Evolutionary conservation across 2,797 vertebrate species (phyloP).

Genomic region (Lagocephalus sceleratus): DNA sequence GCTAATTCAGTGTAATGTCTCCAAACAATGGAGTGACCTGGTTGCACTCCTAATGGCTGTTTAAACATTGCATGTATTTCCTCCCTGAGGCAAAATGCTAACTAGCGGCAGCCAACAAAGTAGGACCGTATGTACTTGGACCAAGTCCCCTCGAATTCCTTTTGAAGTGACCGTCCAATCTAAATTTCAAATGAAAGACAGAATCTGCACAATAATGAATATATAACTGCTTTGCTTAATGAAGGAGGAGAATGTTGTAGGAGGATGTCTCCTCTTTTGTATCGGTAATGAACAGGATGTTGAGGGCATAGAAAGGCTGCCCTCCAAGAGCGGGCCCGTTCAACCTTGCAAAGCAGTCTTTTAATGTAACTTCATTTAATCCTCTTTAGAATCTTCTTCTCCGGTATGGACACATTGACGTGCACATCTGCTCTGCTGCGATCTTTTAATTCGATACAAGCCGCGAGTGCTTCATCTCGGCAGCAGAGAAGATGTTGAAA

Average conservation of each 20-base stretch:
- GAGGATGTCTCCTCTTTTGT: constrained; percentile 75
- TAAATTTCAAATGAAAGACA: constrained; percentile 94
- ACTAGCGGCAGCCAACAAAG: constrained; percentile 85
- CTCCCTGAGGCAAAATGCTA: constrained; percentile 90
- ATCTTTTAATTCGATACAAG: constrained; percentile 22
- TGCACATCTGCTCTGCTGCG: constrained; percentile 23
- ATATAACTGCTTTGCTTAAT: constrained; percentile 79
- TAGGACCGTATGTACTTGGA: constrained; percentile 79
- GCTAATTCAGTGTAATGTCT: constrained; percentile 80
- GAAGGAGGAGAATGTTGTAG: constrained; percentile 76
- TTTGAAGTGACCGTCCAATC: constrained; percentile 95
- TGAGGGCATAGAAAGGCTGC: constrained; percentile 60
- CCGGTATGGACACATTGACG: constrained; percentile 51
- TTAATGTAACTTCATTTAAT: constrained; percentile 68
- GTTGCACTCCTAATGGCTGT: constrained; percentile 77
- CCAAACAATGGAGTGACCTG: constrained; percentile 77
- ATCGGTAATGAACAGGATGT: constrained; percentile 75
- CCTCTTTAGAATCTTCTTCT: constrained; percentile 54
- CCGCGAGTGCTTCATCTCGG: constrained; percentile 17
- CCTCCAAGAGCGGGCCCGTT: constrained; percentile 53
- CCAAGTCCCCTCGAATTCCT: constrained; percentile 84
- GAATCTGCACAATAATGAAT: constrained; percentile 92
- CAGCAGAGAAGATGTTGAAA: constrained; percentile 14
- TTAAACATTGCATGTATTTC: constrained; percentile 82
- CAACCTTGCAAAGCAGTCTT: constrained; percentile 67